phyloP scores from a whole-genome alignment of 2,888 invertebrate genomes.

The Archaeoteleia sp. region DNA sequence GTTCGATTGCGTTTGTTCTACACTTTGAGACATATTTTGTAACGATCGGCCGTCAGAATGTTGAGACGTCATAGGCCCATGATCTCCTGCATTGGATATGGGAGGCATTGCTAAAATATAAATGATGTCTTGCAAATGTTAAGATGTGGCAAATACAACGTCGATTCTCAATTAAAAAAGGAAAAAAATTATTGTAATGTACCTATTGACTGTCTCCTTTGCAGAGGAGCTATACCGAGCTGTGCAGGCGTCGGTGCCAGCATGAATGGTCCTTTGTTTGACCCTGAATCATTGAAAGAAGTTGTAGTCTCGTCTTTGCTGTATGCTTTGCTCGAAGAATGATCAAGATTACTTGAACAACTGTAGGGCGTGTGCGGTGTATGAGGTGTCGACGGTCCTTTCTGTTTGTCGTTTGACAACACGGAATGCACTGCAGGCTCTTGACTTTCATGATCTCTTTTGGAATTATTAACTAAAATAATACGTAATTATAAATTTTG shows the following conservation, averaged over 20 bases:
- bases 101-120: conserved; percentile 66
- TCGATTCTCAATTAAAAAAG: not conserved
- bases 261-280: conserved; percentile 78
- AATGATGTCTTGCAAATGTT: conserved; percentile 18
- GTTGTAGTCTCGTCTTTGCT: conserved; percentile 63
- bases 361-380: conserved; percentile 69
- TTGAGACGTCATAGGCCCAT: conserved; percentile 68
- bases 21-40: conserved; percentile 62
- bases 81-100: conserved; percentile 67
- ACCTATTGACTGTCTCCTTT: conserved; percentile 91
- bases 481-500: too few species aligned
- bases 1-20: conserved; percentile 63
- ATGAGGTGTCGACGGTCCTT: conserved; percentile 68
- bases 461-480: conserved; percentile 64
- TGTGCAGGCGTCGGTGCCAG: conserved; percentile 96
- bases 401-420: conserved; percentile 64
- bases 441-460: conserved; percentile 66
- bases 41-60: conserved; percentile 72
- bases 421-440: conserved; percentile 55
- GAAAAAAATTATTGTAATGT: conserved; percentile 54
- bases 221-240: conserved; percentile 90
- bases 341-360: conserved; percentile 62
- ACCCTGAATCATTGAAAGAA: conserved; percentile 62
- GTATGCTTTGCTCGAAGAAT: conserved; percentile 63
- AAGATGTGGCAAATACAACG: conserved; percentile 8